Percentiles rank a stretch among this genome's conserved stretches.
Conservation (phyloP, 30 jellyfish, hydroid and myxozoan species). For the Turritopsis rubra region DNA sequence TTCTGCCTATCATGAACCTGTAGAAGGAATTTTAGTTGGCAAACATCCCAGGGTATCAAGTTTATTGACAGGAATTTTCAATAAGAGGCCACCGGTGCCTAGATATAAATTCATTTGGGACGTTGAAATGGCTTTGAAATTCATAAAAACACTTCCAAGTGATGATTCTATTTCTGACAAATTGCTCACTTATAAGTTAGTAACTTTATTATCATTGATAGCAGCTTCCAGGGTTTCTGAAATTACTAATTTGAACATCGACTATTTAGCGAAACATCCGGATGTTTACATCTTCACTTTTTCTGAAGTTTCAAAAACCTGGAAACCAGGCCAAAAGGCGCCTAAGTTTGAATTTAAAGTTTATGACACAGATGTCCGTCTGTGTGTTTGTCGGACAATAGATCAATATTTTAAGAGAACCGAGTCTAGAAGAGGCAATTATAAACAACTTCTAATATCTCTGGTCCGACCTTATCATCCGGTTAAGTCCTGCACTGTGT, state of each 20-base stretch:
- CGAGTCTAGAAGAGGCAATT: background rate
- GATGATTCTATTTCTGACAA: too few relatives aligned
- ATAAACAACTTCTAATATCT: background rate
- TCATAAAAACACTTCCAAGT: too few relatives aligned
- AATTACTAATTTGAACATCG: too few relatives aligned
- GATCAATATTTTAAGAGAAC: background rate
- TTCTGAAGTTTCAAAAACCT: too few relatives aligned
- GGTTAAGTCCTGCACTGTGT: background rate
- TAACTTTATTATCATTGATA: too few relatives aligned
- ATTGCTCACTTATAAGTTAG: too few relatives aligned
- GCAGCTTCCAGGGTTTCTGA: too few relatives aligned
- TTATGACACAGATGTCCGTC: background rate
- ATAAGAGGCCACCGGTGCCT: conserved; percentile 15
- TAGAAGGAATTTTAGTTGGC: conserved; percentile 10
- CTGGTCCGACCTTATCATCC: background rate
- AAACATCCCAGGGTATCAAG: conserved; percentile 17
- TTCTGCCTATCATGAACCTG: conserved; percentile 8
- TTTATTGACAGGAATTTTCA: conserved; percentile 15
- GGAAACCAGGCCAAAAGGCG: too few relatives aligned
- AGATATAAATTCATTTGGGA: background rate
- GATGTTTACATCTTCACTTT: too few relatives aligned
- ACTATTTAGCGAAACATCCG: too few relatives aligned
- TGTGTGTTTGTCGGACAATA: background rate
- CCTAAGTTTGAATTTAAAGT: too few relatives aligned
- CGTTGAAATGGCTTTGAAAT: background rate